Evolutionary conservation across 2,113 vertebrate genomes (phyloP), one percentile per base, ranked within the genome.

Genomic region (Phaetusa simplex): DNA sequence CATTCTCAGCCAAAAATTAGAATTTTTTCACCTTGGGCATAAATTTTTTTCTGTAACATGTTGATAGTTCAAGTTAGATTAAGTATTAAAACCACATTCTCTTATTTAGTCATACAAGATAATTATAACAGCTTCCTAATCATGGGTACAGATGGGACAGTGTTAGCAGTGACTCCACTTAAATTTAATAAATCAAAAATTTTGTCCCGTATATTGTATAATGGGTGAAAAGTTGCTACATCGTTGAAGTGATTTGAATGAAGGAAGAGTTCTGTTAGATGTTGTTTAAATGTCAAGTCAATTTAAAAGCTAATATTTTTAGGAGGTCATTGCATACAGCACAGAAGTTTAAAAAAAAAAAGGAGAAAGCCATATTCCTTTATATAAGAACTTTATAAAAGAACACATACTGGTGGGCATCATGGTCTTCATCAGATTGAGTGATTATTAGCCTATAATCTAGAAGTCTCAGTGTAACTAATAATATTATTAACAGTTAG

Each of bases 51-150:
- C 81, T 93, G 45, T 49, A 58, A 80, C 66, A 50, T 21, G 12
- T 69, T 80, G 62, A 38, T 72, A 74, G 30, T 16, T 61, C 55
- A 73, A 36, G 22, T 64, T 85, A 80, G 26, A 40, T 53, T 58
- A 38, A 73, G 52, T 84, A 70, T 66, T 93, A 93, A 85, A 90
- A 49, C 23, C 29, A 15, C 32, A 36, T 91, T 82, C 32, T 11
- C 61, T 67, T 94, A 16, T 17, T 90, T 85, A 92, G 82, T 86
- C 69, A 69, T 91, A 93, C 82, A 93, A 92, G 94, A 80, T 94
- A 82, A 66, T 90, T 94, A 61, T 67, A 97, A 88, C 89, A 95
- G 96, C 79, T 95, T 96, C 95, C 70, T 96, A 34, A 49, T 94
- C 58, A 74, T 81, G 85, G 24, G 55, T 88, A 91, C 40, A 80